Conservation (phyloP, 2,113 vertebrate species). For the Eretmochelys imbricata region DNA sequence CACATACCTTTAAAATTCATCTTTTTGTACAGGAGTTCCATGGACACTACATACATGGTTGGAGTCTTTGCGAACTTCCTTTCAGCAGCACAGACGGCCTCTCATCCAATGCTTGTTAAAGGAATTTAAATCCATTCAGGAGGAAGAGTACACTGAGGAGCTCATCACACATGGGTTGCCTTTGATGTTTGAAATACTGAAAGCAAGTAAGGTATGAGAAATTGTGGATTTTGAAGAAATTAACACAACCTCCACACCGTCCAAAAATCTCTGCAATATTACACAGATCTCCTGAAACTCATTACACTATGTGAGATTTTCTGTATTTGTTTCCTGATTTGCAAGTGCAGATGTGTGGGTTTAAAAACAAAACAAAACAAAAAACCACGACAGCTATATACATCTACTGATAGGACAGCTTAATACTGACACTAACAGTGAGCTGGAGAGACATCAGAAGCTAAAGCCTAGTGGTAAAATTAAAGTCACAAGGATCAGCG, state of each 20-base stretch:
- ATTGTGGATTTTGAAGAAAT: neutral
- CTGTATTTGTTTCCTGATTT: neutral
- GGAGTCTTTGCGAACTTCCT: constrained; percentile 93
- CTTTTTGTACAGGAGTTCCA: constrained; percentile 84
- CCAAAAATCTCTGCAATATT: neutral
- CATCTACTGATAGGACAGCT: neutral
- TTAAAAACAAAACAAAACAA: neutral
- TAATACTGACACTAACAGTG: neutral
- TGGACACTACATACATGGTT: constrained; percentile 97
- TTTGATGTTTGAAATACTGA: constrained; percentile 96
- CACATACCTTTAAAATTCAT: neutral
- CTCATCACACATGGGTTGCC: constrained; percentile 93
- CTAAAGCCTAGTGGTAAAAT: neutral
- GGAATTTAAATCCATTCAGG: constrained; percentile 96
- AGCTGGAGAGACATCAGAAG: constrained; percentile 13
- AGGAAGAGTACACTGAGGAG: constrained; percentile 95
- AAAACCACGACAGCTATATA: neutral
- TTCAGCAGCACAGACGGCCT: constrained; percentile 92
- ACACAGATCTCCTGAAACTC: neutral
- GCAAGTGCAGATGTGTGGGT: neutral
- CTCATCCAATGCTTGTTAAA: constrained; percentile 95
- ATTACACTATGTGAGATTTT: neutral
- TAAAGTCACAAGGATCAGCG: constrained; percentile 7
- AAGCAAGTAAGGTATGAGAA: constrained; percentile 93
- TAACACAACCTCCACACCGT: neutral